Percentiles rank a stretch among this genome's conserved stretches.
These are phyloP conservation scores for Perognathus longimembris DNA, from an alignment of 2,113 vertebrate species.

Conservation along the genomic window DNA sequence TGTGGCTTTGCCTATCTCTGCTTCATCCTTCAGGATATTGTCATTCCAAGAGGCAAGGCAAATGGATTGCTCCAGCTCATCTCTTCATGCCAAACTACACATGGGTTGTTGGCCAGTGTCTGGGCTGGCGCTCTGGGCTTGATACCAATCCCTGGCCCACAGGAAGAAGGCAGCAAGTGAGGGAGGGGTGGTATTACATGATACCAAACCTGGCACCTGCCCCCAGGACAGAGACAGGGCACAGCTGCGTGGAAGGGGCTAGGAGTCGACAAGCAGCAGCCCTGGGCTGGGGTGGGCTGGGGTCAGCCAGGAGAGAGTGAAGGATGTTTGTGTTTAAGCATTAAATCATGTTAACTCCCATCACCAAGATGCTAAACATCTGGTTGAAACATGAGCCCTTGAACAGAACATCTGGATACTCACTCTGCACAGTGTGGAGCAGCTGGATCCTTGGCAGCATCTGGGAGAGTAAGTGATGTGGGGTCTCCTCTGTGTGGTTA, in stretches of 20 bases:
- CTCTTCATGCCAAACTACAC: neutral
- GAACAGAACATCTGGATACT: conserved; percentile 75
- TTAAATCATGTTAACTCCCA: conserved; percentile 54
- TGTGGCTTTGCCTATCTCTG: neutral
- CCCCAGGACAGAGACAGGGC: neutral
- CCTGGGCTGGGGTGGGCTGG: no score
- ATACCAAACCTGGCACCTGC: neutral
- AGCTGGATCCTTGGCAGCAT: conserved; percentile 74
- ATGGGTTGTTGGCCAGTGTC: neutral
- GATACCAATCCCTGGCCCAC: neutral
- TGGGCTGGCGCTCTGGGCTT: neutral
- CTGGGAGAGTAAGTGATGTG: conserved; percentile 42
- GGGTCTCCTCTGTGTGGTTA: conserved; percentile 69
- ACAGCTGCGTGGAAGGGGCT: neutral
- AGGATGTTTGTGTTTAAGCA: conserved; percentile 37
- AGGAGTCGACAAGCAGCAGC: neutral
- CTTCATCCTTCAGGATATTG: neutral
- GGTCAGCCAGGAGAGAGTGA: neutral
- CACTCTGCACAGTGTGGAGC: conserved; percentile 19
- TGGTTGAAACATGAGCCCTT: conserved; percentile 62
- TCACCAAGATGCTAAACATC: conserved; percentile 69
- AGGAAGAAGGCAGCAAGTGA: neutral
- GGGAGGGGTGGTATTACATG: no score
- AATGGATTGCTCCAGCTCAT: neutral
- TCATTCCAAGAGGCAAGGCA: neutral